Base-by-base conservation (phyloP, 2,888 invertebrate genomes). In the Agrenia bidenticulata region DNA sequence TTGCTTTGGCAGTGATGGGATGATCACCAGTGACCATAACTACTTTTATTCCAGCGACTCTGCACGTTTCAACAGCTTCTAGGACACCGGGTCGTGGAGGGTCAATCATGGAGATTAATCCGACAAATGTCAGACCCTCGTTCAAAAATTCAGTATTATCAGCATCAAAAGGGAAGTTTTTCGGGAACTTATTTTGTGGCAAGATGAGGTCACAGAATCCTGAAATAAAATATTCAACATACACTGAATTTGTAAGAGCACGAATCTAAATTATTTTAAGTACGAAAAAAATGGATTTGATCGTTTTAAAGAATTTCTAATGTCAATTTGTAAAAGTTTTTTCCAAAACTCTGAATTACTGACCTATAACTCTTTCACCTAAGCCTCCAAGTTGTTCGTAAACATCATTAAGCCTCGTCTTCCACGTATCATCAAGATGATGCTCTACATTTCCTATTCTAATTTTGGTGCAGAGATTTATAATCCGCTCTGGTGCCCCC, bases 401-500 rank as follows among this genome's bases (percentile, higher is more conserved):
- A 41, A 65, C 61, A 23, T 58, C 51, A 41, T 63, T 32, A 21
- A 70, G 56, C 32, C 61, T 56, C 0, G n/a, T 41, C 24, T 45
- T 26, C 63, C 63, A 66, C 13, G 41, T 51, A 13, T 63, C 39
- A 50, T 67, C 57, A 9, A 70, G n/a, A 7, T 39, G 23, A 37
- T 51, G 57, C 15, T 67, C 65, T 1, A 5, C 49, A 15, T 63
- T 64, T 41, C 66, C 65, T 2, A 67, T 49, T 13, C 66, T 56
- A 37, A 70, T 67, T 27, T 51, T 63, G 5, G 57, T 63, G 23
- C 67, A 67, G 9, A 63, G 13, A 4, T 67, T 50, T 15, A 67
- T 50, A 21, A 70, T 21, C 27, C 59, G 65, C 55, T 70, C 70
- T 13, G 70, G 70, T 15, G 70, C 70, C 5, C 70, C 70, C 61